Conservation (phyloP, 2,113 vertebrate genomes). For the Cryptomyrus ogoouensis region DNA sequence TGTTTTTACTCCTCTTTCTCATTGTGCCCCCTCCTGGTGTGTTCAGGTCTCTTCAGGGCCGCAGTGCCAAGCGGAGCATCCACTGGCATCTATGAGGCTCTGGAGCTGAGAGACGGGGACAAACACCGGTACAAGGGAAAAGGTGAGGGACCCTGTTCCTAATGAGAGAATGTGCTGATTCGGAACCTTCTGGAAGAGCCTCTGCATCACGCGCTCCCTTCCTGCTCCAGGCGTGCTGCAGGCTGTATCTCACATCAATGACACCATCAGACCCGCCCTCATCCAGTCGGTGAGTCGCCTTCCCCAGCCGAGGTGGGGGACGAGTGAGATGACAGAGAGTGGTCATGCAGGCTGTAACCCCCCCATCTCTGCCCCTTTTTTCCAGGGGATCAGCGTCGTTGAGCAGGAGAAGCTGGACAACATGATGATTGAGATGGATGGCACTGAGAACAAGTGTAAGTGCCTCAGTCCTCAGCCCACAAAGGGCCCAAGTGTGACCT, state of each 20-base stretch:
- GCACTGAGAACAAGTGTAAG: constrained; percentile 90
- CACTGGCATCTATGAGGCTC: constrained; percentile 84
- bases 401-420: constrained; percentile 87
- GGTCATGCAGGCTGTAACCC: background rate
- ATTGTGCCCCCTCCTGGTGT: background rate
- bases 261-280: constrained; percentile 76
- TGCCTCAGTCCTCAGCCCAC: background rate
- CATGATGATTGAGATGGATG: constrained; percentile 81
- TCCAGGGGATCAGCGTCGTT: constrained; percentile 74
- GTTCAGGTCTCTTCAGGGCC: constrained; percentile 79
- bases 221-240: constrained; percentile 73
- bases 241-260: constrained; percentile 85
- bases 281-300: constrained; percentile 72
- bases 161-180: background rate
- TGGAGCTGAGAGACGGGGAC: constrained; percentile 84
- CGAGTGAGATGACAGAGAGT: background rate
- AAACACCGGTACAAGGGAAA: constrained; percentile 85
- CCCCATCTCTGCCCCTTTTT: background rate
- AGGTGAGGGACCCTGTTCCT: constrained; percentile 55
- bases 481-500: background rate
- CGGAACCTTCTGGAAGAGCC: constrained; percentile 13
- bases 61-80: constrained; percentile 84
- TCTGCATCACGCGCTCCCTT: background rate
- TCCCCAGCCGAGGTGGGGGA: background rate
- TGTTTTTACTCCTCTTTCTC: background rate